Base-by-base conservation (phyloP, 1,140 invertebrate genomes). In the Zeugodacus cucurbitae region DNA sequence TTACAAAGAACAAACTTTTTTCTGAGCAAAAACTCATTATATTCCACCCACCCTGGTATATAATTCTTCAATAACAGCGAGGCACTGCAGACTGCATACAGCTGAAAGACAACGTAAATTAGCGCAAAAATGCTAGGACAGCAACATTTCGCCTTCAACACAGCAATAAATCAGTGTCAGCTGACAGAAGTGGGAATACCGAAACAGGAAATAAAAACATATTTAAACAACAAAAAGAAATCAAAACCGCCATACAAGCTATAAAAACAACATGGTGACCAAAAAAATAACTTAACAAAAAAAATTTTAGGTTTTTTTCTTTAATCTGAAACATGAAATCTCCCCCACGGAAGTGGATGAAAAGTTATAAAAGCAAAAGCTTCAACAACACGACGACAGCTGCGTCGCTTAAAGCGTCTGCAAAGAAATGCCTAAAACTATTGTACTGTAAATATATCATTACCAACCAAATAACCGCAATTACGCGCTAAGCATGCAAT, bases 131-230 rank as follows among this genome's bases (percentile, higher is more conserved):
- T 82, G n/a, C n/a, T 10, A 22, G 74, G 3, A 54, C n/a, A 48
- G 41, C 74, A n/a, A 74, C 34, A 37, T 54, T 74, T 74, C 37
- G 17, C 22, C 22, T 74, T 74, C 70, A 74, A 74, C 70, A 82
- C 37, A 82, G 41, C 10, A 82, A 82, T 82, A 48, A 82, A 82
- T 82, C 74, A 82, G 22, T 82, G 74, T 48, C 74, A 82, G 41
- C 41, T 10, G 22, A 29, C 37, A 82, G 10, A 26, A 82, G 26
- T 82, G 41, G 22, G 26, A 11, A 17, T 44, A n/a, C 11, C 37
- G n/a, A 82, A 54, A 54, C 5, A 82, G 22, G 11, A 48, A 29
- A 29, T 10, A 5, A 82, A 82, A 48, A 29, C 44, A 20, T 29
- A 70, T 70, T 48, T 29, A 37, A 37, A 37, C 20, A 37, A 74